Base-by-base conservation (phyloP, 1,140 invertebrate genomes). In the Neodiprion fabricii region DNA sequence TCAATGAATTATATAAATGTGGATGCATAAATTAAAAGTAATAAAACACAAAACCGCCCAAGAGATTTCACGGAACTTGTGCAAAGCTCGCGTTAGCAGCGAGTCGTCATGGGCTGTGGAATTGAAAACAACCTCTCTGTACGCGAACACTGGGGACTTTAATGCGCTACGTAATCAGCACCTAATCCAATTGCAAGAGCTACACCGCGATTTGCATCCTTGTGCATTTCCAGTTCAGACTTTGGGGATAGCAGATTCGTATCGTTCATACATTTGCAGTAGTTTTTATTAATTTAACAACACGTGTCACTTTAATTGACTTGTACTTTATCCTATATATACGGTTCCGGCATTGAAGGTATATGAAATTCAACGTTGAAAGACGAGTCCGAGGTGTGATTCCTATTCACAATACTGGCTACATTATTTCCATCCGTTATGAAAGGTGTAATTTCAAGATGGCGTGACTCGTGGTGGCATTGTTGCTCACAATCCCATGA, bases 401-500 rank as follows among this genome's bases (percentile, higher is more conserved):
- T 71, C 71, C 74, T 77, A 74, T 71, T 71, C 76, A 75, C 74
- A 76, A 80, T 75, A 78, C 77, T 78, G 75, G 77, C 72, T 50
- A 76, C 40, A 71, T 76, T 75, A 75, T 78, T 50, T 70, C 66
- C 75, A 74, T 78, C 77, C 74, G 73, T 79, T 74, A 48, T 72
- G 69, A 76, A 75, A 74, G 76, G 74, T 73, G 78, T 77, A 79
- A 75, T 78, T 78, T 75, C 9, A 74, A 76, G 75, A 79, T 78
- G 75, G 76, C 75, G 76, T 74, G 76, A 77, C 72, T 69, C 48
- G 21, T 67, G 74, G 68, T 78, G 76, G 76, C 79, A 77, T 67
- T 74, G 77, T 76, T 80, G 79, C 77, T 78, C 76, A 78, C 73
- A 69, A 78, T 80, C 79, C 77, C 79, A 80, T 78, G 79, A 80